phyloP scores from a whole-genome alignment of 2,888 invertebrate species.

The Rhamnusium bicolor region DNA sequence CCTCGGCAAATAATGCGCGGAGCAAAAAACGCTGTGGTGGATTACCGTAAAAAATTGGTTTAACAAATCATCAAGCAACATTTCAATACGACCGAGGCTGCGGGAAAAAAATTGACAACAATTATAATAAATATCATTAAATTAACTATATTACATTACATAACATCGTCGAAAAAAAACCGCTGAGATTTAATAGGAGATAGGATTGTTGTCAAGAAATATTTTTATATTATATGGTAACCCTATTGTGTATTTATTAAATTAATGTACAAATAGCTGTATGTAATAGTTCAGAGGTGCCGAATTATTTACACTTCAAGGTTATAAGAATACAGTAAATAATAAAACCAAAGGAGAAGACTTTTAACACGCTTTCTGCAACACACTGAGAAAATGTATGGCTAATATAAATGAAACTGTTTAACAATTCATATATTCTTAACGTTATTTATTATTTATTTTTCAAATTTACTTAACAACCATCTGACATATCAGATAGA shows the following conservation, averaged over 20 bases:
- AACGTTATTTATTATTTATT: too few species aligned
- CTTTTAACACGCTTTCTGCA: too few species aligned
- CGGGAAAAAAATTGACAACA: background rate
- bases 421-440: too few species aligned
- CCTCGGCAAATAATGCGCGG: background rate
- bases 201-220: slow-evolving; percentile 13
- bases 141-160: slow-evolving; percentile 16
- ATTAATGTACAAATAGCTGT: slow-evolving; percentile 6
- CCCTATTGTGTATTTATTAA: slow-evolving; percentile 21
- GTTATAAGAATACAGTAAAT: background rate
- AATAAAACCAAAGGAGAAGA: background rate
- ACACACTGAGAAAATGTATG: too few species aligned
- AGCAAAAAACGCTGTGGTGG: background rate
- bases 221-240: slow-evolving; percentile 10
- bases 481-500: too few species aligned
- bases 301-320: slow-evolving; percentile 14
- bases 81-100: background rate
- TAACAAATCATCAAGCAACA: background rate
- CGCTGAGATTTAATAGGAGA: background rate
- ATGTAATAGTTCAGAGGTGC: background rate
- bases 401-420: too few species aligned
- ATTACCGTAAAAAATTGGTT: slow-evolving; percentile 1
- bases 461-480: too few species aligned
- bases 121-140: slow-evolving; percentile 22
- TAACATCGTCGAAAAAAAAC: background rate